A percentile compares a stretch with the other conserved stretches of the same genome.
These are phyloP conservation scores for Rhizomys pruinosus DNA, from an alignment of 2,113 vertebrate genomes.

Conservation along the genomic window DNA sequence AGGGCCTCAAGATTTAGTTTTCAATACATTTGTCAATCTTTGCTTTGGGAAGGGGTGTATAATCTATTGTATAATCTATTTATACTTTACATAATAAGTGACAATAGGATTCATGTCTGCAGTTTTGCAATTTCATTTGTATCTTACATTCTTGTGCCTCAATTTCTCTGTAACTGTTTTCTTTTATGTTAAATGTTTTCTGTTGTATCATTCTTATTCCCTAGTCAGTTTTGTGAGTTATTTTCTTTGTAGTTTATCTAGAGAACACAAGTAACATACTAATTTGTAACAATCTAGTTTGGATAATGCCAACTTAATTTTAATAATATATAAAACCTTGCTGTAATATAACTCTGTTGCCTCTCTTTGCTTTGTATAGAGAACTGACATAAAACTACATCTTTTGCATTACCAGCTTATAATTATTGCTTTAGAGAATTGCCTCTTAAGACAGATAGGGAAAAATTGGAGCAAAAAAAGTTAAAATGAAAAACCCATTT, in stretches of 20 bases:
- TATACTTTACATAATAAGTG: not conserved
- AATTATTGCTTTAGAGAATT: slow-evolving; percentile 12
- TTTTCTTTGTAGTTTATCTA: slow-evolving; percentile 12
- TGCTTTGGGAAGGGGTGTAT: slow-evolving; percentile 11
- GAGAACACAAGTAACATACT: slow-evolving; percentile 58
- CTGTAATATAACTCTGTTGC: not conserved
- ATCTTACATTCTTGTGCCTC: not conserved
- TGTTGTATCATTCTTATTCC: slow-evolving; percentile 1
- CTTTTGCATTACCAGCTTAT: slow-evolving; percentile 11
- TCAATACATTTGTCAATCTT: not conserved
- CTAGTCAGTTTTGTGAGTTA: not conserved
- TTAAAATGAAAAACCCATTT: slow-evolving; percentile 43
- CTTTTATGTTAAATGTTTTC: slow-evolving; percentile 20
- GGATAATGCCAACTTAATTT: slow-evolving; percentile 45
- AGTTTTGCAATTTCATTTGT: not conserved
- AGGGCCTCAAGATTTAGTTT: not conserved
- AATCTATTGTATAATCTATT: not conserved
- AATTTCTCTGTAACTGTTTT: not conserved
- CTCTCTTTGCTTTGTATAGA: not conserved
- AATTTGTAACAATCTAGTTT: slow-evolving; percentile 43
- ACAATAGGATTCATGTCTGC: not conserved
- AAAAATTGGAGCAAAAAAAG: not conserved
- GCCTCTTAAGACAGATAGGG: slow-evolving; percentile 25
- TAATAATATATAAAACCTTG: slow-evolving; percentile 32
- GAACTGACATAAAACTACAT: slow-evolving; percentile 35